Evolutionary conservation across 2,113 vertebrate genomes (phyloP).

Genomic region (Gymnorhina tibicen): DNA sequence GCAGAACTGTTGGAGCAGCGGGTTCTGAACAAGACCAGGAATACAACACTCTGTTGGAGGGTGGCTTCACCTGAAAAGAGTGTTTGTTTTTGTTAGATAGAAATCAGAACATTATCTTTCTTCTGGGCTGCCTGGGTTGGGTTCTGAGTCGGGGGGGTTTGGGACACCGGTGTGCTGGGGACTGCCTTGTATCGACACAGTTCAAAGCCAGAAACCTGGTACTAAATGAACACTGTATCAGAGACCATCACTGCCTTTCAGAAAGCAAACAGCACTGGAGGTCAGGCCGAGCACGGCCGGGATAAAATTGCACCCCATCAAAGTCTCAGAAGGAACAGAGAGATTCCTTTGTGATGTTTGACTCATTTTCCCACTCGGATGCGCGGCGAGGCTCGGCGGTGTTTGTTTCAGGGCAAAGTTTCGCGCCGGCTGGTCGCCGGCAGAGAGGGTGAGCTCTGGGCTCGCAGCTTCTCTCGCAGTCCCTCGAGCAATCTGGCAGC

Average conservation of each 20-base stretch:
- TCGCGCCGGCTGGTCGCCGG: neutral
- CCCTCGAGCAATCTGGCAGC: slow-evolving; percentile 33
- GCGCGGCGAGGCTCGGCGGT: fast-evolving
- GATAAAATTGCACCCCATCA: neutral
- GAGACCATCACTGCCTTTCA: neutral
- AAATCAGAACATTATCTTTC: neutral
- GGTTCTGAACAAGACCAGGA: neutral
- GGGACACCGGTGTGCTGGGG: neutral
- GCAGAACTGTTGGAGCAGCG: neutral
- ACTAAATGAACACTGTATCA: neutral
- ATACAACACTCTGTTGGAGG: neutral
- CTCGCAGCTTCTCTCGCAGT: neutral
- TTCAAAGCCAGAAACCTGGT: neutral
- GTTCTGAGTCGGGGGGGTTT: neutral
- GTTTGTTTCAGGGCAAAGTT: neutral
- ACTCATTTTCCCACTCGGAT: neutral
- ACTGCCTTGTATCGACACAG: fast-evolving
- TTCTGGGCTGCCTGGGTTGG: neutral
- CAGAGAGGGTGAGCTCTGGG: neutral
- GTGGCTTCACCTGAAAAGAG: neutral
- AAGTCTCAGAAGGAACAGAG: neutral
- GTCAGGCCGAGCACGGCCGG: neutral
- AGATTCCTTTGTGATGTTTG: neutral
- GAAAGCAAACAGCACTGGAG: neutral
- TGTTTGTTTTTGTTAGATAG: neutral